Conservation (phyloP, 2,113 vertebrate species). For the Serinus canaria region DNA sequence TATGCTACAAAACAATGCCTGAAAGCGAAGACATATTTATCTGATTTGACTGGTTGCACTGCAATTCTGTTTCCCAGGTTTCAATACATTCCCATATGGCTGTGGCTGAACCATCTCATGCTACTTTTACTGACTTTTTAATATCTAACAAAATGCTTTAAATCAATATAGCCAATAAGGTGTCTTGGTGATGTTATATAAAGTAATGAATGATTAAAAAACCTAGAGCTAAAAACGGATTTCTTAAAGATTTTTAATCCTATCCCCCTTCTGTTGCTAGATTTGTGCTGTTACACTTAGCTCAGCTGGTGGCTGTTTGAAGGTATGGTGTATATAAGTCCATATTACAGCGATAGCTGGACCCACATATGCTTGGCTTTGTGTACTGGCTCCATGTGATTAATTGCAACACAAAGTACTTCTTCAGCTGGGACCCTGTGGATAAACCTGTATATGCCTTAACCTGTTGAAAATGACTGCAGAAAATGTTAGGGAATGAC, state of each 20-base stretch:
- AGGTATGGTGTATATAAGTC: background rate
- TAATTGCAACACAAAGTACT: background rate
- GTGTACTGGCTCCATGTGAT: background rate
- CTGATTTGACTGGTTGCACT: background rate
- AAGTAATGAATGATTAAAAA: slow-evolving; percentile 32
- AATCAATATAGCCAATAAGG: background rate
- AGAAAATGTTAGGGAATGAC: background rate
- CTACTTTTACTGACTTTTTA: slow-evolving; percentile 17
- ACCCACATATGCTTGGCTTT: background rate
- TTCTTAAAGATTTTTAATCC: background rate
- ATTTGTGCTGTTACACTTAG: background rate
- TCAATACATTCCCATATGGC: background rate
- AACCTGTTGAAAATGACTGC: background rate
- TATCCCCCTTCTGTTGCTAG: background rate
- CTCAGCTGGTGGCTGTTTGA: background rate
- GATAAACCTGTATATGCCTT: background rate
- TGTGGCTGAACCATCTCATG: background rate
- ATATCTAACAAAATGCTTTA: background rate
- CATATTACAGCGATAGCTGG: background rate
- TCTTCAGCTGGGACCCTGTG: background rate
- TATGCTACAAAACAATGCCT: background rate
- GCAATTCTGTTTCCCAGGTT: background rate
- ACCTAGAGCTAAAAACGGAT: background rate
- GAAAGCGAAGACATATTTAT: background rate
- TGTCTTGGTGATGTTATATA: background rate